Base-by-base conservation (phyloP, 2,888 invertebrate genomes). In the Agrotis clavis region DNA sequence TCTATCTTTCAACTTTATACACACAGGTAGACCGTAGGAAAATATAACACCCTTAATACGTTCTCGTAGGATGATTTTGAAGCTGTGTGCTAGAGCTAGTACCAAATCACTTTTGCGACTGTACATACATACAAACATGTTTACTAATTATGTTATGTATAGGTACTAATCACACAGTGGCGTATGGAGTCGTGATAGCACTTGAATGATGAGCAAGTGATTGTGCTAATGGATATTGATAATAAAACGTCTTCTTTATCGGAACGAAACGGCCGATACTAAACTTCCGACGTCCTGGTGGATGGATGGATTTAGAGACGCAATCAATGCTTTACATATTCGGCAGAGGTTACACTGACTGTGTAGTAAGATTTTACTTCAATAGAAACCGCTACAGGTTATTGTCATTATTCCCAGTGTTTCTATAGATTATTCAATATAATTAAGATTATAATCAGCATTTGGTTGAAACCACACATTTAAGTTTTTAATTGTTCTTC, bases 171-270 rank as follows among this genome's bases (percentile, higher is more conserved):
- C 18, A 48, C 19, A 60, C 25, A 14, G 67, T 61, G 45, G 21
- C 50, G 18, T 19, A 47, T 47, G 57, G n/a, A 47, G 35, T 19
- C 59, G 67, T 60, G 73, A 63, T 50, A 41, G 59, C 16, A 74
- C 59, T 71, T 54, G 19, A 72, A 63, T 72, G 73, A 54, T 66
- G 50, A 21, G 21, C 30, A 47, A 53, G 54, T 56, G 54, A 65
- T 77, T 51, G 64, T 56, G 25, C 60, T 65, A 76, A 76, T 65
- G 64, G 60, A 65, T 51, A 77, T 56, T 61, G 51, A 18, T 71
- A 77, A 71, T 71, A 61, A 63, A 71, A 77, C 50, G 25, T 30
- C 68, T 18, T 60, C 59, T 61, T 35, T 62, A 63, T 77, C 60
- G 35, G 14, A 60, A 45, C 14, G 30, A 45, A 50, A 69, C 7